Base-by-base conservation (phyloP, 2,888 invertebrate species). In the Tenthredo amoena region DNA sequence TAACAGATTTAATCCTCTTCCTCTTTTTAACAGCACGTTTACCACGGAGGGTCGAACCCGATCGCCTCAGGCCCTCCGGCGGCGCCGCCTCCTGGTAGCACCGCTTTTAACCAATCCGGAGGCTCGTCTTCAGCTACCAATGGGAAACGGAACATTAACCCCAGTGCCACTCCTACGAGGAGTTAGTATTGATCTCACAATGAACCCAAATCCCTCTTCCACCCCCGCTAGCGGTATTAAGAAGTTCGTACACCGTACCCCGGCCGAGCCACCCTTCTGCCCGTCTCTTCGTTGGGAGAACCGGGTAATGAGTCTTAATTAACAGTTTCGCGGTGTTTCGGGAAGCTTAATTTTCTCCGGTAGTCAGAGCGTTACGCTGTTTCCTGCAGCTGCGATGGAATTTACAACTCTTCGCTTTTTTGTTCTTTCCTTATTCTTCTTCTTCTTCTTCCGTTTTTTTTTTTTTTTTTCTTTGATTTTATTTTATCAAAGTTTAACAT, bases 251-350 rank as follows among this genome's bases (percentile, higher is more conserved):
- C 87, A 88, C 87, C 65, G 81, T 68, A 68, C 65, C 68, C 81
- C 86, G 87, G 71, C 85, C 74, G 85, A 76, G 84, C 87, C 86
- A 50, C 58, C 81, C 87, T 71, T 47, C 34, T 21, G 62, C 86
- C 74, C 47, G 47, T 86, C 76, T 58, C 72, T 71, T 68, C 68
- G 71, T 81, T 37, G 26, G 34, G 37, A 43, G 65, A 47, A 47
- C 83, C 50, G 74, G 71, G 91, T 93, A 93, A 93, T 93, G 92
- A 93, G 92, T 93, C 93, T 93, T 92, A 93, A 93, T 93, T 93
- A 93, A 93, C 93, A 93, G 93, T 92, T 92, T 91, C 91, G 91
- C 89, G 90, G 91, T 92, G 91, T 92, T 93, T 92, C 91, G 90
- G 90, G 89, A 91, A 92, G 91, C 93, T 93, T 91, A 90, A 93